Evolutionary conservation across 2,113 vertebrate genomes (phyloP), one percentile per base, ranked within the genome.

Genomic region (Hemichromis elongatus): DNA sequence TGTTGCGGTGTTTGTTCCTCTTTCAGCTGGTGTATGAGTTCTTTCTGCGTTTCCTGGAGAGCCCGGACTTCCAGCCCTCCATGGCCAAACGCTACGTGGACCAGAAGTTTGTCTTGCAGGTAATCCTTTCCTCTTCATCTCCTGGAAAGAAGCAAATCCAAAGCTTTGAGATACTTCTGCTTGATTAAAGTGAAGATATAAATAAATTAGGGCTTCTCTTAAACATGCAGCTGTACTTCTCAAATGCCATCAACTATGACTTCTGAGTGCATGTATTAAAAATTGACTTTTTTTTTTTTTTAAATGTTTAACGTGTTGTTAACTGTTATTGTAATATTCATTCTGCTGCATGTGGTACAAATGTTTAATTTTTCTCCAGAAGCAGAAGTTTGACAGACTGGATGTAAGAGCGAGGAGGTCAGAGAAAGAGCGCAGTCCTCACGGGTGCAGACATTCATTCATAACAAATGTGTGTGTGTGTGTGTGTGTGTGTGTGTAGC

Each of bases 81-180:
- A 96, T 98, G 94, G 98, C 98, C 89, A 98, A 98, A 93, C 97
- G 97, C 93, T 98, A 98, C 11, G 97, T 98, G 77, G 98, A 98
- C 94, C 98, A 98, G 95, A 98, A 98, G 92, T 98, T 98, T 93
- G 97, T 98, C 75, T 88, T 98, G 88, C 97, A 98, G 97, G 97
- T 98, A 90, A 91, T 70, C 9, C 3, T 35, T 11, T 35, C 0
- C 33, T 24, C 9, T 18, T 81, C 37, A 1, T 21, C 3, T 54
- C 28, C 19, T 28, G 3, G 11, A 61, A 61, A 52, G 50, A 14
- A 18, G 18, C 18, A 52, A 26, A 37, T 24, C 24, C 5, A 82
- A 45, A 50, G 8, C 18, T 9, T 9, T 11, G 12, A 82, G 37
- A 59, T 54, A n/a, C 1, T 42, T 52, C 50, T 19, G 7, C 5